Conservation (phyloP, 2,888 invertebrate species). For the Ernsta delagoae region DNA sequence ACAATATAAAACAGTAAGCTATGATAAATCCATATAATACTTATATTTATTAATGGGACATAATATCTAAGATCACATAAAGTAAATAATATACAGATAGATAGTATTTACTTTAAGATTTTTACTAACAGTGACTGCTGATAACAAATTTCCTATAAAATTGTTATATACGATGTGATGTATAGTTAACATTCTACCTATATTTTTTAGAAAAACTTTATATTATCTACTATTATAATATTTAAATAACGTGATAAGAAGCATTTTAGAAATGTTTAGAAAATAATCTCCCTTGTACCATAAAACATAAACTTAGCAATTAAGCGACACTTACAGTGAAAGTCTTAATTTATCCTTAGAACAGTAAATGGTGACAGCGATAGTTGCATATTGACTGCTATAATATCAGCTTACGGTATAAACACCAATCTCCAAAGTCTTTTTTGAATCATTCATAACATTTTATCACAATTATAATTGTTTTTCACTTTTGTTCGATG, state of each 20-base stretch:
- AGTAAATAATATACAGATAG: slow-evolving; percentile 71
- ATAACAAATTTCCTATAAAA: slow-evolving; percentile 76
- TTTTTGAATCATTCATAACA: slow-evolving; percentile 42
- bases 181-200: slow-evolving; percentile 73
- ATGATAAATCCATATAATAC: slow-evolving; percentile 68
- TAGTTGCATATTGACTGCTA: slow-evolving; percentile 40
- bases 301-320: slow-evolving; percentile 63
- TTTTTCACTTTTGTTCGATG: slow-evolving; percentile 45
- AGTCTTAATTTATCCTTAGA: slow-evolving; percentile 31
- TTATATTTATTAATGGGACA: slow-evolving; percentile 61
- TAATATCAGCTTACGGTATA: slow-evolving; percentile 43
- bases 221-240: slow-evolving; percentile 59
- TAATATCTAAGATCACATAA: slow-evolving; percentile 66
- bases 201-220: slow-evolving; percentile 60
- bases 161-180: slow-evolving; percentile 63
- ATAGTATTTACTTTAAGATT: slow-evolving; percentile 54
- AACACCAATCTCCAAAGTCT: slow-evolving; percentile 50
- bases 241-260: slow-evolving; percentile 66
- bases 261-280: slow-evolving; percentile 72
- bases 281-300: slow-evolving; percentile 77
- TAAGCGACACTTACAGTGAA: slow-evolving; percentile 71
- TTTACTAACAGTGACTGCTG: slow-evolving; percentile 72
- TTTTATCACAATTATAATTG: slow-evolving; percentile 44
- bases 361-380: slow-evolving; percentile 48
- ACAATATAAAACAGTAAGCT: slow-evolving; percentile 78